phyloP scores from a whole-genome alignment of 2,888 invertebrate genomes.

The Melolontha melolontha region DNA sequence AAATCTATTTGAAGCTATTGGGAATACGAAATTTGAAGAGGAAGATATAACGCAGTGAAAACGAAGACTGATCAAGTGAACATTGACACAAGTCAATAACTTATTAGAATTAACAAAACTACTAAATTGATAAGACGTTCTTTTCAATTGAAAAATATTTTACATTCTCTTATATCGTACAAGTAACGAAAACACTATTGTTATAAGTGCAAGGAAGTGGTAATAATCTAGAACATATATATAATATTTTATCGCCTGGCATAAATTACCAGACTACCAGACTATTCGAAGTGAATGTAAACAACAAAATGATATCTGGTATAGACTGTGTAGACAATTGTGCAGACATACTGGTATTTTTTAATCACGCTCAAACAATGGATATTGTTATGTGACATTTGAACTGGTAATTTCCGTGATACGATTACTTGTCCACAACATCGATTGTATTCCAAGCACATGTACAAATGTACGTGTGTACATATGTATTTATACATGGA shows the following conservation, averaged over 20 bases:
- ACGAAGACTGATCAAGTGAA: no score
- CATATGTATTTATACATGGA: background rate
- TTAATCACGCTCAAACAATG: conserved; percentile 41
- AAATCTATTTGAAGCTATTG: no score
- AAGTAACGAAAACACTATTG: conserved; percentile 2
- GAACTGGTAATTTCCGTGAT: conserved; percentile 41
- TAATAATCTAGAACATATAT: conserved; percentile 30
- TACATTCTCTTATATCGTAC: no score
- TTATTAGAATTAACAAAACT: no score
- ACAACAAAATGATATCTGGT: conserved; percentile 37
- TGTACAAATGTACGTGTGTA: background rate
- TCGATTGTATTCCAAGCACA: conserved; percentile 25
- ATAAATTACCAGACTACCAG: conserved; percentile 25
- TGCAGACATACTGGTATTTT: conserved; percentile 37
- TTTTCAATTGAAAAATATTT: background rate
- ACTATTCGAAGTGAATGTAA: conserved; percentile 30
- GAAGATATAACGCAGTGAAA: no score
- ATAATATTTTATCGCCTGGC: conserved; percentile 32
- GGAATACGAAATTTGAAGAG: no score
- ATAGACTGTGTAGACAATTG: conserved; percentile 32
- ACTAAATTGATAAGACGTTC: background rate
- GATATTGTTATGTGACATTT: conserved; percentile 44
- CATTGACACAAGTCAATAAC: no score
- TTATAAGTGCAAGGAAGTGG: conserved; percentile 28
- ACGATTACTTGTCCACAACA: conserved; percentile 22